Percentiles rank a stretch among this genome's conserved stretches.
Evolutionary conservation across 1,140 invertebrate genomes (phyloP).

Genomic region (Psilanteris sp.): DNA sequence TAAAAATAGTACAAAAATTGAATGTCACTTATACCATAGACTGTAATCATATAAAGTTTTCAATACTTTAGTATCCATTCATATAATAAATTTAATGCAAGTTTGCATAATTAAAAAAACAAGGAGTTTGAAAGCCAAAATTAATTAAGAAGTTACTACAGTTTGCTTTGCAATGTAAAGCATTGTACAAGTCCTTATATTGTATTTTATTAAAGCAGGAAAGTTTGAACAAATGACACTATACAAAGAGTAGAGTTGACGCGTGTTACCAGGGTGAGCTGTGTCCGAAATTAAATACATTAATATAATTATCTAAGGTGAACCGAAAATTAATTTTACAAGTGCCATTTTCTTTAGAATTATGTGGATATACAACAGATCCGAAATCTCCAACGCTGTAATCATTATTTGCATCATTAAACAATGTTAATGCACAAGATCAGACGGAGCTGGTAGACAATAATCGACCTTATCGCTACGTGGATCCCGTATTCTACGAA

Average conservation of each 20-base stretch:
- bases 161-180: conserved; percentile 21
- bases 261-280: too few relatives aligned
- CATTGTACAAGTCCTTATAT: conserved; percentile 2
- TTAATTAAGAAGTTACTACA: conserved; percentile 23
- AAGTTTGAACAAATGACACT: too few relatives aligned
- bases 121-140: conserved; percentile 6
- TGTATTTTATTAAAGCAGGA: conserved; percentile 7
- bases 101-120: conserved; percentile 20
- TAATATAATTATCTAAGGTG: background rate
- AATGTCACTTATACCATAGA: conserved; percentile 9
- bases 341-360: background rate
- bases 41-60: background rate
- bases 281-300: too few relatives aligned
- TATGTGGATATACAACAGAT: background rate
- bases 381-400: conserved; percentile 8
- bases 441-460: conserved; percentile 39
- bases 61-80: conserved; percentile 5
- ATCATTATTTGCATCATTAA: conserved; percentile 49
- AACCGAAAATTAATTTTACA: too few relatives aligned
- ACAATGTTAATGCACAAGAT: conserved; percentile 51
- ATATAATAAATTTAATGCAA: conserved; percentile 18
- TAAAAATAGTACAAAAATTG: too few relatives aligned
- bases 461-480: conserved; percentile 50
- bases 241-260: too few relatives aligned
- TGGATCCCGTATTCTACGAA: conserved; percentile 47